Base-by-base conservation (phyloP, 2,888 invertebrate species). In the Cephus nigrinus region DNA sequence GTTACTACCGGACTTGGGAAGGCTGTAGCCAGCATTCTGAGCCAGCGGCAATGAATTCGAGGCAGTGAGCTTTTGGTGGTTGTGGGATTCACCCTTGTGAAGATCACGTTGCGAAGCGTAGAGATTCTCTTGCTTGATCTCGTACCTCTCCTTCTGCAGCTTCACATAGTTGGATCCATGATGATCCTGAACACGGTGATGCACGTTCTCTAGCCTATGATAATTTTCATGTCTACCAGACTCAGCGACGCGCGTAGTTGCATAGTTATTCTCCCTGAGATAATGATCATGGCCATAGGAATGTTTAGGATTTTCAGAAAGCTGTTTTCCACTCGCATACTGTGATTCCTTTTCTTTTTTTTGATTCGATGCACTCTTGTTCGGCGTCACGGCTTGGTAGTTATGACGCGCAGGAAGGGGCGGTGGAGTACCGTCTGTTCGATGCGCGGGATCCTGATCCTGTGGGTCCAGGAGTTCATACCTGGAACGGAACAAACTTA, bases 381-480 rank as follows among this genome's bases (percentile, higher is more conserved):
- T 88, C 1, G 88, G 86, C 23, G 88, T 84, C 5, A 84, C 78
- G 11, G 80, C 80, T 78, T 91, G 91, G 75, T 86, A 89, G 31
- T 86, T 90, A 68, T 88, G 91, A 11, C 93, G 90, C 1, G 92
- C 92, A 3, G 94, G 94, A 12, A 94, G 88, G 1, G 94, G 93
- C 1, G 93, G 93, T n/a, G 93, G 93, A 3, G 93, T 91, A 31
- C 92, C 92, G 74, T 92, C 90, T 30, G 84, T 79, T 11, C 89
- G 89, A 76, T 88, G 86, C 76, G 81, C 82, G 5, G 86, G 79
- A 76, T 93, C 91, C 71, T 91, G 90, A 78, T 93, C 92, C 69
- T 92, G 87, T 23, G 91, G 88, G 79, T 93, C 94, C 30, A 93
- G 84, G 68, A 93, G 89, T 82, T 94, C 94, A 84, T 93, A 93